Evolutionary conservation across 2,797 vertebrate genomes (phyloP).

Genomic region (Limosa lapponica): DNA sequence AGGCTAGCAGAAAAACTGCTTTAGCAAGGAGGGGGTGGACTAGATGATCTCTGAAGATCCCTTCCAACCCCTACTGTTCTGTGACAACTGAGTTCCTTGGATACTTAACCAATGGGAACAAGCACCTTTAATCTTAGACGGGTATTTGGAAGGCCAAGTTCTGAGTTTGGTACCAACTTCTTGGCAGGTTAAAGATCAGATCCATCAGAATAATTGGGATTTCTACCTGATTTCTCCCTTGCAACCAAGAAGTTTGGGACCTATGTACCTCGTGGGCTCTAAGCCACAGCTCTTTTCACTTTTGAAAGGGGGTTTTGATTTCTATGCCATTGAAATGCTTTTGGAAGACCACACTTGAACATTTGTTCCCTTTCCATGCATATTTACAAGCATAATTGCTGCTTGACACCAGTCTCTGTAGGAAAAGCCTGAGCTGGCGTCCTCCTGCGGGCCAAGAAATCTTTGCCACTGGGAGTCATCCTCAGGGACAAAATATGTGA

Average conservation of each 20-base stretch:
- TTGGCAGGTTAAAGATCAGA: not conserved
- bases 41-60: not conserved
- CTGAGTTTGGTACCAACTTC: not conserved
- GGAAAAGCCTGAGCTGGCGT: not conserved
- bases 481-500: not conserved
- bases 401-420: not conserved
- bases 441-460: not conserved
- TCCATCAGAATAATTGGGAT: not conserved
- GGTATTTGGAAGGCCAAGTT: not conserved
- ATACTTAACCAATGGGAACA: not conserved
- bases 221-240: not conserved
- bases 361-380: not conserved
- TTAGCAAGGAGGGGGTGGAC: not conserved
- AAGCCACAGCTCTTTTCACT: not conserved
- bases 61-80: not conserved
- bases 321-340: not conserved
- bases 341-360: not conserved
- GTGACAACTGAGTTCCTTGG: not conserved
- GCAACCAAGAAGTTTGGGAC: not conserved
- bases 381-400: accelerated
- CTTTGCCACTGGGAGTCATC: not conserved
- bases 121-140: accelerated
- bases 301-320: not conserved
- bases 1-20: not conserved
- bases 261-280: accelerated